Conservation (phyloP, 1,140 invertebrate genomes). For the Argopecten irradians region DNA sequence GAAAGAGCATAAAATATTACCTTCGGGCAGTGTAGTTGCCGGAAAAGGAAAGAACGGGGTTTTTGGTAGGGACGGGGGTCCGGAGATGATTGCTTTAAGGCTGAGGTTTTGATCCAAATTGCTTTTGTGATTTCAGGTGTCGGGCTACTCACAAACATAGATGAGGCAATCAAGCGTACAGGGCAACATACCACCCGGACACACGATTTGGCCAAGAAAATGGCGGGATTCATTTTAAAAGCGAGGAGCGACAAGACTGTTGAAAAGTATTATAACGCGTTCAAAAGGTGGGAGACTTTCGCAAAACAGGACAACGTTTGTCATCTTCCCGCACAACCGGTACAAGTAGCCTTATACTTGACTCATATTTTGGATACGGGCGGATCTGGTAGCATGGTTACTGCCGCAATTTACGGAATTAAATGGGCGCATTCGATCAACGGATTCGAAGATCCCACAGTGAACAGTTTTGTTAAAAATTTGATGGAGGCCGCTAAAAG, state of each 20-base stretch:
- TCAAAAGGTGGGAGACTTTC: not conserved
- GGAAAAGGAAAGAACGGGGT: conserved; percentile 1
- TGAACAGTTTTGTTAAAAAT: not conserved
- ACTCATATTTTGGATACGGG: not conserved
- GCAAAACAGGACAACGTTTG: not conserved
- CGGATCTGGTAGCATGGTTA: no score
- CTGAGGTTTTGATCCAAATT: not conserved
- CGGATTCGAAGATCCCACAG: no score
- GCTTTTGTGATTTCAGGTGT: not conserved
- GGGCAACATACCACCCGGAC: not conserved
- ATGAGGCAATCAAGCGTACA: not conserved
- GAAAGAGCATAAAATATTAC: not conserved
- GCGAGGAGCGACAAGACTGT: not conserved
- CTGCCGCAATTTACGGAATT: no score
- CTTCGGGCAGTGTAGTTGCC: not conserved
- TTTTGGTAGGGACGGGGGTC: not conserved
- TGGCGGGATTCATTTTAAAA: not conserved
- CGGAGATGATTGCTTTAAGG: not conserved
- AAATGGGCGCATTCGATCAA: no score
- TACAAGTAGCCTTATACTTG: conserved; percentile 9
- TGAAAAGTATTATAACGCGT: not conserved
- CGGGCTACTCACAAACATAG: not conserved
- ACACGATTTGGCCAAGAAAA: not conserved
- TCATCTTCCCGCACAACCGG: not conserved
- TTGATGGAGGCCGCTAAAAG: not conserved